These are phyloP conservation scores for Laothoe populi DNA, from an alignment of 2,888 invertebrate species.

Conservation along the genomic window DNA sequence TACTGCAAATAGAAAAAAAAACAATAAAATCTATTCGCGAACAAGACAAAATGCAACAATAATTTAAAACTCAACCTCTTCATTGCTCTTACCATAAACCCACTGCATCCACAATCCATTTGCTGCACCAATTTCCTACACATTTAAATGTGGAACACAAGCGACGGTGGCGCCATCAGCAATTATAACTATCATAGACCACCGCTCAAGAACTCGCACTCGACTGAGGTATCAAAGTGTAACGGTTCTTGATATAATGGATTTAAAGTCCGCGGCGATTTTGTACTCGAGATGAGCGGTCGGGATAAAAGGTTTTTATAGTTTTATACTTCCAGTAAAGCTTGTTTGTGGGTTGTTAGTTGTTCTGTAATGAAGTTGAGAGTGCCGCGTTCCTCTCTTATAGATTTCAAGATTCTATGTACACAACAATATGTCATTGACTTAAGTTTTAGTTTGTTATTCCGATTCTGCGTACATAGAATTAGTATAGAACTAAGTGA, in stretches of 20 bases:
- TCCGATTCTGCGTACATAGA: too few relatives aligned
- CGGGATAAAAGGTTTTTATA: slow-evolving; percentile 57
- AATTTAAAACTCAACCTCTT: slow-evolving; percentile 19
- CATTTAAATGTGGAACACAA: slow-evolving; percentile 59
- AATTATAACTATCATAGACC: slow-evolving; percentile 47
- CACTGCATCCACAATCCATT: slow-evolving; percentile 18
- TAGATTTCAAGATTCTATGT: too few relatives aligned
- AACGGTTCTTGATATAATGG: slow-evolving; percentile 41
- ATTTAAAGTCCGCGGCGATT: slow-evolving; percentile 44
- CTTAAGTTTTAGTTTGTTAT: background rate
- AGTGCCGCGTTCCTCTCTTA: slow-evolving; percentile 28
- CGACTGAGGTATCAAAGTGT: slow-evolving; percentile 20
- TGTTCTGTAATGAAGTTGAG: slow-evolving; percentile 42
- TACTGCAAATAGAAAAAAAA: background rate
- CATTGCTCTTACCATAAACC: slow-evolving; percentile 29
- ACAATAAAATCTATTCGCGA: background rate
- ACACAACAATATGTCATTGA: background rate
- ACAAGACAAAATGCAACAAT: slow-evolving; percentile 1
- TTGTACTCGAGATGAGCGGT: slow-evolving; percentile 53
- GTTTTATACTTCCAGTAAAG: slow-evolving; percentile 51
- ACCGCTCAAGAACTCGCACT: slow-evolving; percentile 36
- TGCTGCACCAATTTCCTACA: slow-evolving; percentile 21
- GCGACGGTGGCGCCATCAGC: slow-evolving; percentile 49
- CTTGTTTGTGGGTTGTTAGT: slow-evolving; percentile 37
- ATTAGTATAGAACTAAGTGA: too few relatives aligned